Evolutionary conservation across 92 coral and sea anemone genomes (phyloP), one percentile per base, ranked within the genome.

Genomic region (Zoanthus solanderi): DNA sequence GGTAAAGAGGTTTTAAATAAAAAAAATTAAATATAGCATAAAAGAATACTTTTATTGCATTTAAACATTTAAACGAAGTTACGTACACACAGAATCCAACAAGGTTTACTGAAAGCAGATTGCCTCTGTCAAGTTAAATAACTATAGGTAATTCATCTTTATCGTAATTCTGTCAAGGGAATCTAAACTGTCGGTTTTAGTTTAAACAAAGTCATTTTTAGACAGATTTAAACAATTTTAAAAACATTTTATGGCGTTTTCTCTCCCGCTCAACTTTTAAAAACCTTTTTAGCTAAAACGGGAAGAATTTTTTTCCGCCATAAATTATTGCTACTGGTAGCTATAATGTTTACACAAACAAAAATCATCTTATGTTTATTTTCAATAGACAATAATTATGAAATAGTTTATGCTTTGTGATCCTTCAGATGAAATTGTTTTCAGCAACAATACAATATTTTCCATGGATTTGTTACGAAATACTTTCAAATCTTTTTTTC

Each of bases 401-500:
- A 77, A 77, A 53, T 44, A 77, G 46, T 77, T 76, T 11, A 77
- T 30, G 68, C 66, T 77, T 77, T 78, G 47, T 61, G 72, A 52
- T 50, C 66, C 4, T 58, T 31, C 34, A 58, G 23, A 53, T 65
- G 72, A 60, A 79, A 47, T 79, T 79, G 28, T 79, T 17, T 79
- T 44, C 72, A 57, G 7, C 37, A 60, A 60, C 71, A 79, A 79
- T 58, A 31, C 53, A 14, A 29, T 79, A 37, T 79, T 79, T 79
- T 54, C 52, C 12, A 9, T 15, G 71, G 69, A 79, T 30, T 79
- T 79, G 34, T 79, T 79, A 58, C 9, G 50, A 28, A 58, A 57
- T 60, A 69, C 60, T 79, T 79, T 28, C 52, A 60, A 58, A 79
- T 79, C 84, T 79, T 71, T 58, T 23, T 71, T 79, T 17, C 37